Conservation (phyloP, 2,113 vertebrate species). For the Menura novaehollandiae region DNA sequence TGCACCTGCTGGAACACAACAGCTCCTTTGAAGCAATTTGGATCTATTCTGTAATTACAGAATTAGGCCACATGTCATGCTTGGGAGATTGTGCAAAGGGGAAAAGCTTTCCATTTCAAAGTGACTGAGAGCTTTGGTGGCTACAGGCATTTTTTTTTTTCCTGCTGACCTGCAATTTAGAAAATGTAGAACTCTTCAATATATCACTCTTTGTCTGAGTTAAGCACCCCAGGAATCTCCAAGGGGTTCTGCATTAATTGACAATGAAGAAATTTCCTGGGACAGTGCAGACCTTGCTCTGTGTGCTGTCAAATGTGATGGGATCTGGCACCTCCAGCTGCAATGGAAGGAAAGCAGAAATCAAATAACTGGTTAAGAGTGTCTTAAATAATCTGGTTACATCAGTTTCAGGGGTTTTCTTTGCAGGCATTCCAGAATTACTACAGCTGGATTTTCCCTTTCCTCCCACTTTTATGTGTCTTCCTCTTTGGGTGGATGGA, state of each 20-base stretch:
- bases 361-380: not conserved
- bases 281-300: not conserved
- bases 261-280: not conserved
- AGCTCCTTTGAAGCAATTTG: not conserved
- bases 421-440: not conserved
- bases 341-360: not conserved
- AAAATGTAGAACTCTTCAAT: not conserved
- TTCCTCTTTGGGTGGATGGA: not conserved
- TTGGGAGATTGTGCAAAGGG: not conserved
- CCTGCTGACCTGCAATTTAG: not conserved
- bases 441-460: not conserved
- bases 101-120: constrained; percentile 1
- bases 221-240: not conserved
- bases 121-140: not conserved
- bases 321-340: not conserved
- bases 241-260: not conserved
- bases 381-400: not conserved
- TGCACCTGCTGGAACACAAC: constrained; percentile 34
- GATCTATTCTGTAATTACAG: constrained; percentile 6
- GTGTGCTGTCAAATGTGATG: not conserved
- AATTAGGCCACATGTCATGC: constrained; percentile 18
- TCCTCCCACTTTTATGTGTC: not conserved
- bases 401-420: not conserved
- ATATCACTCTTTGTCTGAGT: not conserved
- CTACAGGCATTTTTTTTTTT: not conserved